Evolutionary conservation across 2,888 invertebrate species (phyloP), one percentile per base, ranked within the genome.

Genomic region (Nasonovia ribisnigri): DNA sequence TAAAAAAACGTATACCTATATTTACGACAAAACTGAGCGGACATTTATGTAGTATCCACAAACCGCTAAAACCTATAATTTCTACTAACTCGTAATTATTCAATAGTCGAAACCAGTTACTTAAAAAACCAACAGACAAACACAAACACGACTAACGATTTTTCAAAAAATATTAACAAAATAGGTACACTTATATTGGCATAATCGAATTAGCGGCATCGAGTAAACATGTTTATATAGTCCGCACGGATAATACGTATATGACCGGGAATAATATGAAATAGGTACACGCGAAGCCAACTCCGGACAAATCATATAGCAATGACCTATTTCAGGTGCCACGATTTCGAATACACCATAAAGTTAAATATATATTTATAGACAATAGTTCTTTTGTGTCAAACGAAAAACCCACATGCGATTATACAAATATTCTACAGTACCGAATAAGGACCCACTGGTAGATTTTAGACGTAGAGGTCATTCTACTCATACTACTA

Each of bases 361-460:
- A 20, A 87, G n/a, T 90, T 77, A 77, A 90, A 29, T 29, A 86
- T 48, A 91, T 36, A 84, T 46, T 42, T 92, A 67, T 51, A 87
- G 51, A 92, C 92, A 88, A 48, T 88, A 88, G 92, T 51, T 88
- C 42, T 92, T 92, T 92, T 92, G 92, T 92, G 84, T 84, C 57
- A 43, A 51, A 43, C n/a, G 36, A 48, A 42, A 51, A 88, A 88
- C 92, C 88, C 88, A 92, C 92, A n/a, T 26, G n/a, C 51, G 20
- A 88, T 67, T 88, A 77, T 51, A 67, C 48, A 88, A 88, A 67
- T 92, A 92, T 51, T 91, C n/a, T 24, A 57, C 8, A 57, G n/a
- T 57, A 77, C 92, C 51, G 24, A 92, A 88, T 88, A 92, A 60
- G 51, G 87, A 77, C 8, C 48, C 36, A 10, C 67, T 46, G 46